Percentiles rank a stretch among this genome's conserved stretches.
Conservation (phyloP, 2,113 vertebrate genomes). For the Vanacampus margaritifer region DNA sequence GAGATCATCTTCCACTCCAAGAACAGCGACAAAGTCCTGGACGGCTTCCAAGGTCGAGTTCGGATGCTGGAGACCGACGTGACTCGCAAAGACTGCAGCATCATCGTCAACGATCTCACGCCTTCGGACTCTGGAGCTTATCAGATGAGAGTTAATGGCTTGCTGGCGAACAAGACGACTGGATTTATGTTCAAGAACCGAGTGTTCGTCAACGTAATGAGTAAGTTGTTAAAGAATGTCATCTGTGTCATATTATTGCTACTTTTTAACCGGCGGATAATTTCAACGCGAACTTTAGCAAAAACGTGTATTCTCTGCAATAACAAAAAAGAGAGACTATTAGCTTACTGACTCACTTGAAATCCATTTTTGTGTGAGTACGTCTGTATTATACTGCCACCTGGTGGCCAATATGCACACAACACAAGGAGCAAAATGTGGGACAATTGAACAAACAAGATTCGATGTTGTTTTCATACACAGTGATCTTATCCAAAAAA, state of each 20-base stretch:
- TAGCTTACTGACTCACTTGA: too few species aligned
- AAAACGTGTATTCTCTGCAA: too few species aligned
- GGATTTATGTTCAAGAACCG: background rate
- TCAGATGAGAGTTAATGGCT: conserved; percentile 23
- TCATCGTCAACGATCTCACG: conserved; percentile 42
- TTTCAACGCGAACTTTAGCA: too few species aligned
- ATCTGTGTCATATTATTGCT: too few species aligned
- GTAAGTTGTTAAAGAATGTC: conserved; percentile 14
- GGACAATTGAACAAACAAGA: too few species aligned
- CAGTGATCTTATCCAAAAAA: background rate
- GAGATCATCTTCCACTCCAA: conserved; percentile 22
- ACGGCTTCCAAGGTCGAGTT: conserved; percentile 24
- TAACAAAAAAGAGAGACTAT: too few species aligned
- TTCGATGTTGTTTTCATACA: background rate
- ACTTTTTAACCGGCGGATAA: too few species aligned
- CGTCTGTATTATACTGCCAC: too few species aligned
- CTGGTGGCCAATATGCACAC: too few species aligned
- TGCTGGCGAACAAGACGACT: fast-evolving
- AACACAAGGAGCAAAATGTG: too few species aligned
- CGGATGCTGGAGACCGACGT: conserved; percentile 32
- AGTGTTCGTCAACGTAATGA: conserved; percentile 27
- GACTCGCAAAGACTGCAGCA: conserved; percentile 30
- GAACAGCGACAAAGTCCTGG: background rate
- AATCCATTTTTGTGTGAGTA: too few species aligned
- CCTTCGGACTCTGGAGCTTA: conserved; percentile 48